These are phyloP conservation scores for Phrynosoma platyrhinos DNA, from an alignment of 2,113 vertebrate genomes.

Conservation along the genomic window DNA sequence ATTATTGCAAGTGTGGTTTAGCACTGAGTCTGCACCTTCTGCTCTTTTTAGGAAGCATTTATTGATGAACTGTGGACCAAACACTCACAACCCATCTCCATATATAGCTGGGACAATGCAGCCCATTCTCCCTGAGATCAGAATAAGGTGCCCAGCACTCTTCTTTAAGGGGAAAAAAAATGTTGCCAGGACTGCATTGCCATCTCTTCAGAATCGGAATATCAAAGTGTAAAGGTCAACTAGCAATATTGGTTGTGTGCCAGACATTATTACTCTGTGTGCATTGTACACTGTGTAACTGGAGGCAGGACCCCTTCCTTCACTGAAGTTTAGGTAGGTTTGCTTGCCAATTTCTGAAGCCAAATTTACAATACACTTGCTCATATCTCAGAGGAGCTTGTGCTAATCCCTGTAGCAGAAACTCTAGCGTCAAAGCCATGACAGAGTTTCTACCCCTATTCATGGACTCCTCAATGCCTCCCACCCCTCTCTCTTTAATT, in stretches of 20 bases:
- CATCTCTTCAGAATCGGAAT: neutral
- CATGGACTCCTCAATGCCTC: conserved; percentile 8
- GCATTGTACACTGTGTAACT: neutral
- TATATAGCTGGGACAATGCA: conserved; percentile 6
- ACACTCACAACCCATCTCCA: neutral
- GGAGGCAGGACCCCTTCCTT: conserved; percentile 9
- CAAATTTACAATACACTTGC: conserved; percentile 45
- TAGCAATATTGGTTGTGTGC: neutral
- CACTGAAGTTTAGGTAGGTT: conserved; percentile 23
- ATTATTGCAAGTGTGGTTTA: neutral
- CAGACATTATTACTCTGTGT: neutral
- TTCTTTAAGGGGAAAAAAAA: neutral
- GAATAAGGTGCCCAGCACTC: neutral
- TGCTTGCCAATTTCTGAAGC: conserved; percentile 44
- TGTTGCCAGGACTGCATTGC: neutral
- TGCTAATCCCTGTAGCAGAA: conserved; percentile 58
- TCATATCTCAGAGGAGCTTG: conserved; percentile 50
- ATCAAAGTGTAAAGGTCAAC: conserved; percentile 25
- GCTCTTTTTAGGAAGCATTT: too few species aligned
- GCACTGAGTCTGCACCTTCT: neutral
- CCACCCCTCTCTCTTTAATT: conserved; percentile 33
- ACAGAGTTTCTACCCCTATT: conserved; percentile 38
- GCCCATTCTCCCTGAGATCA: neutral
- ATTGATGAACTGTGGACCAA: neutral
- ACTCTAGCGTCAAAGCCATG: conserved; percentile 60